Percentiles rank a stretch among this genome's conserved stretches.
phyloP scores from a whole-genome alignment of 64 coral and sea anemone species.

The Acropora yongei region DNA sequence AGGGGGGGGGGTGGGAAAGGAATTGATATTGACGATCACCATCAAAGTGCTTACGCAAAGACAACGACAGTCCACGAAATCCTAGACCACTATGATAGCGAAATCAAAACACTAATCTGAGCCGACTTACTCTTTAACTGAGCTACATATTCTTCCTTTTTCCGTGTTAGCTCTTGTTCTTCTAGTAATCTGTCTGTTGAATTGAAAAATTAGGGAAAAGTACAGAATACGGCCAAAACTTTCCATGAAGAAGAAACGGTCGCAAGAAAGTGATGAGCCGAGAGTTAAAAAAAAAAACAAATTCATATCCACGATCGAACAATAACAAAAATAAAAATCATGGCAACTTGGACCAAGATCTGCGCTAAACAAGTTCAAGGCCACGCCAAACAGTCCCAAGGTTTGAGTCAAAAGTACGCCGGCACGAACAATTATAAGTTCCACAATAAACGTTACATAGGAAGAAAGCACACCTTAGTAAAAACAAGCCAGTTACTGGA shows the following conservation, averaged over 20 bases:
- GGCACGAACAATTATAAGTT: too few relatives aligned
- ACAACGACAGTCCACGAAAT: too few relatives aligned
- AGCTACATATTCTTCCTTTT: slow-evolving; percentile 87
- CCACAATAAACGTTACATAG: too few relatives aligned
- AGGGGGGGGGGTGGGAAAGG: too few relatives aligned
- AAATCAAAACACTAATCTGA: background rate
- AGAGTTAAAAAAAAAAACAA: background rate
- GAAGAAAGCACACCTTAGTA: background rate
- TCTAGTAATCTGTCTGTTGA: slow-evolving; percentile 92
- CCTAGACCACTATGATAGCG: too few relatives aligned
- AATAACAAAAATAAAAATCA: too few relatives aligned
- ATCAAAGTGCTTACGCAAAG: too few relatives aligned
- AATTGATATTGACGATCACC: too few relatives aligned
- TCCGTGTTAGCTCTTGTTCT: slow-evolving; percentile 84
- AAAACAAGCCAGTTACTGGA: background rate
- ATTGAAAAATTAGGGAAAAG: background rate
- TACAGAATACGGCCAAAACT: background rate
- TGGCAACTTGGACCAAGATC: too few relatives aligned
- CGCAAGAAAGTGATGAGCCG: background rate
- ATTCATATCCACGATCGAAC: background rate
- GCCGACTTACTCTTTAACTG: slow-evolving; percentile 81
- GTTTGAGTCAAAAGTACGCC: too few relatives aligned
- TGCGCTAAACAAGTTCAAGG: too few relatives aligned
- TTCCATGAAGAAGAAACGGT: background rate
- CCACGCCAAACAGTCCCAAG: too few relatives aligned